A percentile compares a stretch with the other conserved stretches of the same genome.
phyloP scores from a whole-genome alignment of 2,888 invertebrate genomes.

The Papilio elwesi region DNA sequence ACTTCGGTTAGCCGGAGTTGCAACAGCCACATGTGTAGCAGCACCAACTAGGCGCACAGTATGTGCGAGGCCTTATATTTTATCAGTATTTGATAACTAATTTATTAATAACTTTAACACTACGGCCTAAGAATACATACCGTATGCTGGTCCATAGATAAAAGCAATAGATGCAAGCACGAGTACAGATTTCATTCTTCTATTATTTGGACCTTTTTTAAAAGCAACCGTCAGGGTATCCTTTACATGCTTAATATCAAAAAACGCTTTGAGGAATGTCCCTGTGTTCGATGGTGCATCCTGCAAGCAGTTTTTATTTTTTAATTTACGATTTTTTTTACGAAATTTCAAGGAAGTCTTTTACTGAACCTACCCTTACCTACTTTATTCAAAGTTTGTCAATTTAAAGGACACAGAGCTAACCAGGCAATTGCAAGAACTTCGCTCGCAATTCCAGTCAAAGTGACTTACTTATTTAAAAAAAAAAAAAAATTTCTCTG shows the following conservation, averaged over 20 bases:
- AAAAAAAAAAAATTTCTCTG: not conserved
- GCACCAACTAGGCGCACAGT: no score
- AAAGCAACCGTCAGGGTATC: conserved; percentile 80
- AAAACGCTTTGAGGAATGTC: conserved; percentile 72
- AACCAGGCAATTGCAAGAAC: not conserved
- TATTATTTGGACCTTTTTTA: conserved; percentile 72
- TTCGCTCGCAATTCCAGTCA: not conserved
- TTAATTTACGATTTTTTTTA: not conserved
- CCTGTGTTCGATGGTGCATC: conserved; percentile 40
- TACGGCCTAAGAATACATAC: conserved; percentile 53
- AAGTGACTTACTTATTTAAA: not conserved
- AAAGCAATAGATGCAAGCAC: conserved; percentile 66
- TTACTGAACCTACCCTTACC: not conserved
- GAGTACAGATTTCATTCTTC: conserved; percentile 71
- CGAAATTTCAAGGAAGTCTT: no score
- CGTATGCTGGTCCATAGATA: conserved; percentile 72
- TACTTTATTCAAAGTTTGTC: not conserved
- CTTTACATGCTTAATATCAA: conserved; percentile 78
- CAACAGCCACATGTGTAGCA: no score
- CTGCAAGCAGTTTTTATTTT: conserved; percentile 42
- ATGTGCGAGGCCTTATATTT: no score
- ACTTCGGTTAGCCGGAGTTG: no score
- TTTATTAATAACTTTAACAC: no score
- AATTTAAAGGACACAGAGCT: not conserved
- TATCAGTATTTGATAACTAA: no score